Conservation (phyloP, 2,888 invertebrate genomes). For the Anarsia innoxiella region DNA sequence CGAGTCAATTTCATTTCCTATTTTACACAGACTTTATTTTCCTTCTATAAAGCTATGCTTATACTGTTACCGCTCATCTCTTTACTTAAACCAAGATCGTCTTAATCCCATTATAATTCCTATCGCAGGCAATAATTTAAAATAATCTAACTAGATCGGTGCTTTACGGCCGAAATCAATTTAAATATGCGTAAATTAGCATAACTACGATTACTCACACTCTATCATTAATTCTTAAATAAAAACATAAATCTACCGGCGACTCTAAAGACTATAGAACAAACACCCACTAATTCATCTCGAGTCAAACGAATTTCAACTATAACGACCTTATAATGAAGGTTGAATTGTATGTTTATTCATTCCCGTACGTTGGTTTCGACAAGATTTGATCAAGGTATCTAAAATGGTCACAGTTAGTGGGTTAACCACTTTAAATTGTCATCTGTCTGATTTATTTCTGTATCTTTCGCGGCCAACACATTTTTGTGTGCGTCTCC, state of each 20-base stretch:
- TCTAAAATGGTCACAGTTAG: slow-evolving; percentile 77
- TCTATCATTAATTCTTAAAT: slow-evolving; percentile 68
- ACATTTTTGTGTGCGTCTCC: slow-evolving; percentile 57
- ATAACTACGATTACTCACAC: slow-evolving; percentile 67
- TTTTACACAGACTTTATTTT: no score
- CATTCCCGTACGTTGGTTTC: slow-evolving; percentile 47
- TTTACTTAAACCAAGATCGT: no score
- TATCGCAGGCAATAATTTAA: no score
- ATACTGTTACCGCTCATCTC: no score
- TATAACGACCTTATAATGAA: slow-evolving; percentile 34
- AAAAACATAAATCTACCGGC: slow-evolving; percentile 70
- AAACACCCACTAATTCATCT: slow-evolving; percentile 62
- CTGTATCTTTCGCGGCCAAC: slow-evolving; percentile 68
- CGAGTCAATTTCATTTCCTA: no score
- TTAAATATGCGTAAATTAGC: slow-evolving; percentile 57
- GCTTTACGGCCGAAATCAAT: slow-evolving; percentile 41
- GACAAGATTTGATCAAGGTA: slow-evolving; percentile 73
- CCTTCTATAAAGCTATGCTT: no score
- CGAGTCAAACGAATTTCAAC: slow-evolving; percentile 34
- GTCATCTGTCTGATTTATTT: slow-evolving; percentile 76
- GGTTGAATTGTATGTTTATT: slow-evolving; percentile 25
- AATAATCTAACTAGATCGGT: slow-evolving; percentile 30
- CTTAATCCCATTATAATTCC: no score
- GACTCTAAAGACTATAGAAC: slow-evolving; percentile 61
- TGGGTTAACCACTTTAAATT: slow-evolving; percentile 77